Base-by-base conservation (phyloP, 2,888 invertebrate genomes). In the Caenorhabditis sp. region DNA sequence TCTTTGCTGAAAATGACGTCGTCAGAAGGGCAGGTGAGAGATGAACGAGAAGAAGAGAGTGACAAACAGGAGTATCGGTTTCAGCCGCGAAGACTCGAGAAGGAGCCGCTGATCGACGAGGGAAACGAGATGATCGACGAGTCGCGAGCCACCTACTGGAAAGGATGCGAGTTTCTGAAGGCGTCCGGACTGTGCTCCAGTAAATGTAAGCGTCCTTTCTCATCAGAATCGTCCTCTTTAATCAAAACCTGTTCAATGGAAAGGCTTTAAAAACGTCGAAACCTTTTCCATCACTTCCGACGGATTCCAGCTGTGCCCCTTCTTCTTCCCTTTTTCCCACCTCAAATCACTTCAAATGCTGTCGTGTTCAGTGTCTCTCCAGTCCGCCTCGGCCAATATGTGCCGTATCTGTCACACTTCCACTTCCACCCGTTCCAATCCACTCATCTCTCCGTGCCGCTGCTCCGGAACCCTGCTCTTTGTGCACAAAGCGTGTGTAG, bases 381-480 rank as follows among this genome's bases (percentile, higher is more conserved):
- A 63, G 56, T 81, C 75, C 0, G 56, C 74, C 2, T 79, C 82
- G 5, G 78, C 81, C 9, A 70, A 68, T 68, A 89, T 91, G 65
- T 92, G 92, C 84, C 89, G 92, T 61, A 92, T 92, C 63, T 92
- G 92, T 82, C 92, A 92, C 79, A 84, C 71, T 7, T 66, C 75
- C n/a, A 55, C 53, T 26, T 65, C 73, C 20, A 70, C 76, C 5
- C 63, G 70, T 9, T 55, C 73, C 8, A 78, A 82, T 66, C 88
- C 90, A 3, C 89, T 92, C 32, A 91, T 92, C 63, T 90, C 91
- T 5, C 92, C 92, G 0, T 92, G 92, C 82, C 87, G 91, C 39
- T 92, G 92, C 83, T 89, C 91, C 26, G 92, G 92, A 20, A 90
- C 91, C 13, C 89, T 92, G 84, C 89, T 90, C 79, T 91, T 89